Evolutionary conservation across 1,140 invertebrate genomes (phyloP).

Genomic region (Xylocopa sonorina): DNA sequence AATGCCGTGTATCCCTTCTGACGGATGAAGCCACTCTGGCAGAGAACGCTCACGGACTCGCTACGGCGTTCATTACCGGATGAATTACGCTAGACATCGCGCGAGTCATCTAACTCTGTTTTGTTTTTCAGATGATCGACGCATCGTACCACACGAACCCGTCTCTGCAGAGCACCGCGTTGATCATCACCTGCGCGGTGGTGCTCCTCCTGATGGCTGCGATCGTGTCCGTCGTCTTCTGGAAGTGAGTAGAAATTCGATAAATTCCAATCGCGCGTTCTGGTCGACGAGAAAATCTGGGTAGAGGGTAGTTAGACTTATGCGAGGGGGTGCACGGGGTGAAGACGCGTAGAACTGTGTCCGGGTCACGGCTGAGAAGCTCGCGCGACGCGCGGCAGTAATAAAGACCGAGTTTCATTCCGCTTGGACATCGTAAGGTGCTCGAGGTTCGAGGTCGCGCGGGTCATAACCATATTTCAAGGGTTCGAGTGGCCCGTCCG

Average conservation of each 20-base stretch:
- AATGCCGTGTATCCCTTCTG: background rate
- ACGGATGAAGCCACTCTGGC: background rate
- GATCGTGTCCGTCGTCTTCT: constrained; percentile 88
- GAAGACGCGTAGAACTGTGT: background rate
- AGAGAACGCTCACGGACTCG: background rate
- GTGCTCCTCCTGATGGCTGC: constrained; percentile 87
- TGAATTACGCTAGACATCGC: background rate
- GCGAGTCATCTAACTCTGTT: constrained; percentile 51
- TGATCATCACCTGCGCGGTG: constrained; percentile 89
- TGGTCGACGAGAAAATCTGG: too few relatives aligned
- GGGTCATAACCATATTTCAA: constrained; percentile 59
- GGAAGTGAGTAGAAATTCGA: constrained; percentile 88
- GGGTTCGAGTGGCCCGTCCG: constrained; percentile 46
- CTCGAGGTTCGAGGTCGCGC: constrained; percentile 38
- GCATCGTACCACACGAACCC: constrained; percentile 90
- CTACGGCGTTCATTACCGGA: background rate
- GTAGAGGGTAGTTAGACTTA: too few relatives aligned
- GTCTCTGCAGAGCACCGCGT: constrained; percentile 88
- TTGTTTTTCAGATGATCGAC: constrained; percentile 89
- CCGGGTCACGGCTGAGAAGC: background rate
- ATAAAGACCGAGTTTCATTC: constrained; percentile 61
- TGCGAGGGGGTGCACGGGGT: too few relatives aligned
- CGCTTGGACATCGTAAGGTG: constrained; percentile 43
- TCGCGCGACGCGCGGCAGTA: background rate
- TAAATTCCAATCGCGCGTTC: too few relatives aligned